Conservation (phyloP, 92 coral and sea anemone species). For the Ricordea florida region DNA sequence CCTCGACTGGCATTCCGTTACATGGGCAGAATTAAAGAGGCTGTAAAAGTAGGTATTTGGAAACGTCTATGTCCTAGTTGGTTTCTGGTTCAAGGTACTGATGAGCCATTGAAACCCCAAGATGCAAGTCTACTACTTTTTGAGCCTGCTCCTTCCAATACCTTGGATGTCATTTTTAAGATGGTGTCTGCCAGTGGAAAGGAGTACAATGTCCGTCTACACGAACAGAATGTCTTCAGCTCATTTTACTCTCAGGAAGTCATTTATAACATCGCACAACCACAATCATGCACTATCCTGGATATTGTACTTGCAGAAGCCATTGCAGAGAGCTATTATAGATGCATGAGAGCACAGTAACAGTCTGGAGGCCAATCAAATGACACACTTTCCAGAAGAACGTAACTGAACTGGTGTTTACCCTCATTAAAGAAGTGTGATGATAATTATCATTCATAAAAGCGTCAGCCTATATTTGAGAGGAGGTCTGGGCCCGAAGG, state of each 20-base stretch:
- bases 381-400: slow-evolving; percentile 29
- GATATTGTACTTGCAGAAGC: slow-evolving; percentile 40
- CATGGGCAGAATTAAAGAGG: slow-evolving; percentile 39
- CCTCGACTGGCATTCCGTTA: slow-evolving; percentile 31
- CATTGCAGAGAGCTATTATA: slow-evolving; percentile 27
- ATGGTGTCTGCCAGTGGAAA: slow-evolving; percentile 17
- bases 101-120: not conserved
- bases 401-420: slow-evolving; percentile 35
- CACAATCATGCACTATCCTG: slow-evolving; percentile 34
- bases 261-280: slow-evolving; percentile 35
- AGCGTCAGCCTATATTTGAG: slow-evolving; percentile 18
- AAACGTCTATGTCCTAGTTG: slow-evolving; percentile 11
- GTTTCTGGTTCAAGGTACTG: slow-evolving; percentile 8
- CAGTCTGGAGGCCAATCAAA: slow-evolving; percentile 32
- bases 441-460: not conserved
- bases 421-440: slow-evolving; percentile 32
- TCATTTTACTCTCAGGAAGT: slow-evolving; percentile 22
- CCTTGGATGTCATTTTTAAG: no score
- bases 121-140: no score
- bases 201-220: not conserved
- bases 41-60: slow-evolving; percentile 22
- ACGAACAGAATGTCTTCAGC: slow-evolving; percentile 22
- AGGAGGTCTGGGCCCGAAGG: no score
- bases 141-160: no score
- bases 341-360: slow-evolving; percentile 21